Conservation (phyloP, 2,113 vertebrate species). For the Todiramphus chloris region DNA sequence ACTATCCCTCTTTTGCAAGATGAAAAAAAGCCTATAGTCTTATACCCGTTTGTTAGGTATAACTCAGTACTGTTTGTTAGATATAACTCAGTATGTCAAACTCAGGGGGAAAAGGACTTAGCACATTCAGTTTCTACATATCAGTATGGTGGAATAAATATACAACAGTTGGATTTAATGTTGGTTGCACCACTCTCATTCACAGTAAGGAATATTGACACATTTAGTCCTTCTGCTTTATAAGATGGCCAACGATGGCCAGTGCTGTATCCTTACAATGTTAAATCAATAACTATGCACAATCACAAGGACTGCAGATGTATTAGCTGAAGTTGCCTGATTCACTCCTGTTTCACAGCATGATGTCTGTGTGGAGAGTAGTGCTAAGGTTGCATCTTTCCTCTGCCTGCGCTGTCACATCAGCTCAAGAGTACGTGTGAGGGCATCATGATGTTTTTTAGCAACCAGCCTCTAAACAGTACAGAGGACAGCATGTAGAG, state of each 20-base stretch:
- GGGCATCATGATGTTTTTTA: not conserved
- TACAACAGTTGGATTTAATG: not conserved
- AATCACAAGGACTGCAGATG: not conserved
- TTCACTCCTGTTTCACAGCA: not conserved
- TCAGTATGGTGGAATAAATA: not conserved
- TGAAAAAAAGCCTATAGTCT: not conserved
- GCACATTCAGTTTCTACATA: not conserved
- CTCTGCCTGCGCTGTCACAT: not conserved
- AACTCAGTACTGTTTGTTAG: not conserved
- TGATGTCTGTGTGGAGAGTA: not conserved
- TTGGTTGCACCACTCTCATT: not conserved
- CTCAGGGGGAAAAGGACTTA: not conserved
- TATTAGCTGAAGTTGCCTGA: not conserved
- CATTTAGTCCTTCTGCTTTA: not conserved
- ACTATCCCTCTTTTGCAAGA: not conserved
- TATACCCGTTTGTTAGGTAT: not conserved
- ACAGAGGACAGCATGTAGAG: not conserved
- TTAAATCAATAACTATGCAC: not conserved
- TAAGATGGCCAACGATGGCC: not conserved
- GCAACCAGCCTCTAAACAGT: not conserved
- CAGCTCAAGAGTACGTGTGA: not conserved
- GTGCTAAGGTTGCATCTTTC: not conserved
- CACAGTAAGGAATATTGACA: not conserved
- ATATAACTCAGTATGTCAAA: not conserved
- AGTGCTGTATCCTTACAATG: not conserved